Base-by-base conservation (phyloP, 2,888 invertebrate genomes). In the Acrocera orbiculus region DNA sequence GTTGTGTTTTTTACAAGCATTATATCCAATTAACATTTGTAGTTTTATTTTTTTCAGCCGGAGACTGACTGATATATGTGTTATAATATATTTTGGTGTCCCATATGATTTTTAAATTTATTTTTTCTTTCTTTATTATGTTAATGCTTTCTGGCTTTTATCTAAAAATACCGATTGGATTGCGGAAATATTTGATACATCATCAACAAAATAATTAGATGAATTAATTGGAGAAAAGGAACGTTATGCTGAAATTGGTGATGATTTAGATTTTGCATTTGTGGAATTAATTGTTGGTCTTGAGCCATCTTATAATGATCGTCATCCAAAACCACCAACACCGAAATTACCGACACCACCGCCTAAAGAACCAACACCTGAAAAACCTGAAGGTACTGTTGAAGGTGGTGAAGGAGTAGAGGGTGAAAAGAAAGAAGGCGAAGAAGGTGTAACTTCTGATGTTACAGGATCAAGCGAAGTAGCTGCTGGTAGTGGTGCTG, bases 181-280 rank as follows among this genome's bases (percentile, higher is more conserved):
- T 6, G 2, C 4, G 9, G 22, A 22, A 22, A 22, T 9, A 8
- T 22, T 22, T n/a, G n/a, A 11, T 11, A 23, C n/a, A 23, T 23
- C 8, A 23, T 11, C 5, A 23, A 11, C n/a, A 28, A 33, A 32
- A 34, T 26, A 41, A 27, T 23, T 26, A 34, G 83, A 83, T 73
- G 82, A 83, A 58, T 70, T 81, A 66, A 79, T 83, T 65, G 66
- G 64, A 56, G 81, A 80, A 64, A 89, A 81, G 69, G 87, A 90
- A 70, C 76, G 76, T 64, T 90, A 76, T 74, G 87, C 86, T 67
- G 73, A 78, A 61, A 82, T 93, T 65, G 83, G 82, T 51, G 82
- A 89, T 62, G 89, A 83, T 66, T 72, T 93, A 70, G 92, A 92
- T 67, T 71, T 76, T 60, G 87, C 90, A 48, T 89, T 90, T 70